These are phyloP conservation scores for Dicranocentrus wangi DNA, from an alignment of 2,888 invertebrate genomes.

Conservation along the genomic window DNA sequence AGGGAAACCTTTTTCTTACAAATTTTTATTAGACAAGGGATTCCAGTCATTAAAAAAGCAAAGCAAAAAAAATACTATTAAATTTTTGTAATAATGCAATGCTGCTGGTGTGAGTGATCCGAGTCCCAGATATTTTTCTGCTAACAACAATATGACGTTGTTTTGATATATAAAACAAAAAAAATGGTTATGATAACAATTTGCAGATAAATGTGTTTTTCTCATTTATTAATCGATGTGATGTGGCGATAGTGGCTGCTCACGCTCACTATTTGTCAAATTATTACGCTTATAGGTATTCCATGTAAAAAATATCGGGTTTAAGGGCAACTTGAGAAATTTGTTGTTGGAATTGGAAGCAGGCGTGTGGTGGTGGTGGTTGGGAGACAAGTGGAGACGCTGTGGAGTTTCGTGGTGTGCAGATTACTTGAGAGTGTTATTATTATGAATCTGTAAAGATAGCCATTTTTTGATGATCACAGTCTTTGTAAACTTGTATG, in stretches of 20 bases:
- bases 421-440: conserved; percentile 15
- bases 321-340: conserved; percentile 17
- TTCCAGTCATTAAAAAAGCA: conserved; percentile 42
- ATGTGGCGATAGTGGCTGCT: too few species aligned
- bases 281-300: too few species aligned
- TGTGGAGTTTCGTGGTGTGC: neutral
- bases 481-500: conserved; percentile 30
- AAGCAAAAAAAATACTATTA: neutral
- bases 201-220: too few species aligned
- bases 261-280: too few species aligned
- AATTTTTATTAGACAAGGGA: conserved; percentile 38
- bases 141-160: too few species aligned
- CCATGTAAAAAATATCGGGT: too few species aligned
- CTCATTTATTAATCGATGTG: too few species aligned
- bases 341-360: conserved; percentile 12
- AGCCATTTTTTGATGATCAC: conserved; percentile 11
- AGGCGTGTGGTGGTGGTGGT: neutral
- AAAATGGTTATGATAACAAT: too few species aligned
- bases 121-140: too few species aligned
- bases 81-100: too few species aligned
- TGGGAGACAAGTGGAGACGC: conserved; percentile 15
- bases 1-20: conserved; percentile 16
- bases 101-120: too few species aligned
- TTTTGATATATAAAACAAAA: too few species aligned
- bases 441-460: conserved; percentile 1